A percentile compares a stretch with the other conserved stretches of the same genome.
Conservation (phyloP, 2,888 invertebrate species). For the Agrotis ipsilon region DNA sequence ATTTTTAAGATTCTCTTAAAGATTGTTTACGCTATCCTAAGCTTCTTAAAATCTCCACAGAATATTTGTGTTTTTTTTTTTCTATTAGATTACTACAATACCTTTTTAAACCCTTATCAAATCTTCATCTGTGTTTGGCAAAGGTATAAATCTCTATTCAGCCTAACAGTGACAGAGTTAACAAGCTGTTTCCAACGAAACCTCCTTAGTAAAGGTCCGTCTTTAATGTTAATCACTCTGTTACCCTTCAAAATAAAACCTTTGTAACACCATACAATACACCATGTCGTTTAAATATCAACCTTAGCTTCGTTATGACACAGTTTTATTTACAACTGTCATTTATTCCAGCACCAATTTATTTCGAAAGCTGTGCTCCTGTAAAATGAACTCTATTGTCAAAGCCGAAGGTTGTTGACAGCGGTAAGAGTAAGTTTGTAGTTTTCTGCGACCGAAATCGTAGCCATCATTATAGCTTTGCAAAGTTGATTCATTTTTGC, state of each 20-base stretch:
- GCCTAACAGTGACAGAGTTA: slow-evolving; percentile 58
- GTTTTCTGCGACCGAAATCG: slow-evolving; percentile 49
- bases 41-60: neutral
- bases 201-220: slow-evolving; percentile 61
- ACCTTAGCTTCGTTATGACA: neutral
- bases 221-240: slow-evolving; percentile 66
- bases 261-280: slow-evolving; percentile 40
- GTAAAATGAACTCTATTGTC: slow-evolving; percentile 16
- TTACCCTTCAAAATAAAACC: slow-evolving; percentile 67
- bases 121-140: slow-evolving; percentile 38
- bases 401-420: slow-evolving; percentile 14
- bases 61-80: neutral
- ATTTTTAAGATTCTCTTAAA: neutral
- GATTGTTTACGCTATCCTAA: neutral
- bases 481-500: slow-evolving; percentile 65
- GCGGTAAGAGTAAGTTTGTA: slow-evolving; percentile 9
- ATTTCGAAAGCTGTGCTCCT: neutral
- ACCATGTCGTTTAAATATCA: slow-evolving; percentile 13
- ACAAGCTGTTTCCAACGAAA: slow-evolving; percentile 64
- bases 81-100: neutral
- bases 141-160: slow-evolving; percentile 46
- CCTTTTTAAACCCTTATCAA: slow-evolving; percentile 34
- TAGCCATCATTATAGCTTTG: slow-evolving; percentile 69
- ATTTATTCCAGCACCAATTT: slow-evolving; percentile 23
- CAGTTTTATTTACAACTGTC: slow-evolving; percentile 38